phyloP scores from a whole-genome alignment of 2,113 vertebrate genomes.

The Ardeotis arabs region DNA sequence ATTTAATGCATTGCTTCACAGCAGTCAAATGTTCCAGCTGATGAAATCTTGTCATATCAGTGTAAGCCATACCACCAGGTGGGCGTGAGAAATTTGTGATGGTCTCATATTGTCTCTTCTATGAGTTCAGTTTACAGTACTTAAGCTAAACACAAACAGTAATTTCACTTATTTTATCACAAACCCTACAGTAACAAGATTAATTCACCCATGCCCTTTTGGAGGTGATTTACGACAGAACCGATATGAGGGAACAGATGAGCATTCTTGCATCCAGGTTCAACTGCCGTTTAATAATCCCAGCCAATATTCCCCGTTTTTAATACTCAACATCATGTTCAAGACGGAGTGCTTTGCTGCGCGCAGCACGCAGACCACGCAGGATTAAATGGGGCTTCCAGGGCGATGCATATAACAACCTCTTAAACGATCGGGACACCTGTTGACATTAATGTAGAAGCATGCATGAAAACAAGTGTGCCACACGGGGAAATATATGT shows the following conservation, averaged over 20 bases:
- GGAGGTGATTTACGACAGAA: background rate
- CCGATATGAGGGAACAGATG: background rate
- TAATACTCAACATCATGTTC: background rate
- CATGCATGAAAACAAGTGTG: background rate
- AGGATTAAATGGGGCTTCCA: background rate
- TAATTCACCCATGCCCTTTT: background rate
- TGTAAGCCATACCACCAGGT: background rate
- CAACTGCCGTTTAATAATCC: background rate
- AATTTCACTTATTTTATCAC: background rate
- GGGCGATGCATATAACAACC: background rate
- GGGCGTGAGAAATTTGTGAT: background rate
- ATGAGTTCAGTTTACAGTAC: background rate
- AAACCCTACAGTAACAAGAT: background rate
- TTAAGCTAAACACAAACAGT: background rate
- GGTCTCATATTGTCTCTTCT: background rate
- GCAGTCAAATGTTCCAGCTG: no score
- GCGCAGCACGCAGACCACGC: background rate
- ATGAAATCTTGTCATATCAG: fast-evolving
- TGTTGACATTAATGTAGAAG: constrained; percentile 47
- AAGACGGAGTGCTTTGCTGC: background rate
- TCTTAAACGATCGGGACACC: constrained; percentile 29
- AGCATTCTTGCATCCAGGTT: background rate
- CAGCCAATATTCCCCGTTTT: background rate
- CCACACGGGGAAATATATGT: background rate
- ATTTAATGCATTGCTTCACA: no score